Evolutionary conservation across 2,888 invertebrate genomes (phyloP), one percentile per base, ranked within the genome.

Genomic region (Lithophane semibrunnea): DNA sequence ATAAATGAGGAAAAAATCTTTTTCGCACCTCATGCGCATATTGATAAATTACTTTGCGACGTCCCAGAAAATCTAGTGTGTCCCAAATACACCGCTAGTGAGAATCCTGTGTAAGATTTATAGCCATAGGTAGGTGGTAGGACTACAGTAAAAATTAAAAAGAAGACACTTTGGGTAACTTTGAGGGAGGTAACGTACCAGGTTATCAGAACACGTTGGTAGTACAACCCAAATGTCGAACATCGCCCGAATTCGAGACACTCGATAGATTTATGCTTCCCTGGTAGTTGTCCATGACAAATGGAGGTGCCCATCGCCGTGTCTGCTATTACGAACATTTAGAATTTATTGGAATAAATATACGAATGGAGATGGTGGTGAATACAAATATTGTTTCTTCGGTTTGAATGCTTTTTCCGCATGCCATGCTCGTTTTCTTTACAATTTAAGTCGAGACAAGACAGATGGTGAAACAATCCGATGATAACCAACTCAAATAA

Each of bases 231-330:
- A 73, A 75, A 84, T 77, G 66, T 66, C 75, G 79, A 82, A 79
- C 65, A 75, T 73, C 56, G 61, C 56, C 66, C 24, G 71, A 77
- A 85, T 80, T 73, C 58, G 54, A 80, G 85, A 85, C 83, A 78
- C 24, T 37, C 74, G 74, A 85, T 80, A 80, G 85, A 85, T 85
- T 85, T 85, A 85, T 85, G 80, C 76, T 69, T 58, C 73, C 63
- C 68, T 80, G 73, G 75, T 85, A 85, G 72, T 73, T 74, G 79
- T 68, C 61, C 80, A 78, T 83, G 86, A 85, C 76, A 85, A 85
- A 85, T 85, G 80, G 79, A 63, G 79, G 83, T 75, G 64, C 80
- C 83, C 74, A 85, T 64, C 63, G 71, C 65, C 75, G 61, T 82
- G 66, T 74, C 73, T 77, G 65, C 63, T 63, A 80, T 76, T 80